Evolutionary conservation across 30 jellyfish, hydroid and myxozoan genomes (phyloP).

Genomic region (Clytia hemisphaerica): DNA sequence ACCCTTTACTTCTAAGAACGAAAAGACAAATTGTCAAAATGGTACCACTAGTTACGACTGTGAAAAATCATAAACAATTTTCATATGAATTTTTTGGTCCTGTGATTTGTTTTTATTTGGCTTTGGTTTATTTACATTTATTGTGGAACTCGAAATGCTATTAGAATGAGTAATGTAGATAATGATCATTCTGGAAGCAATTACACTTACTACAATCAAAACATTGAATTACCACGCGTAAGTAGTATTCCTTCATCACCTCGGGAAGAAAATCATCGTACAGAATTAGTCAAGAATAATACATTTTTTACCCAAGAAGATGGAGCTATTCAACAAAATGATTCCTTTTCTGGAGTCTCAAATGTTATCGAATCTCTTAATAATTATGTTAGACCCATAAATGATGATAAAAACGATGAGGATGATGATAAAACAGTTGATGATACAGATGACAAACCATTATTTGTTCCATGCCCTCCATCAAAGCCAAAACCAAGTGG

Average conservation of each 20-base stretch:
- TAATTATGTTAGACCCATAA: neutral
- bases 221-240: constrained; percentile 35
- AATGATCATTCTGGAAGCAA: too few relatives aligned
- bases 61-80: too few relatives aligned
- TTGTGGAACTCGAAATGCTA: too few relatives aligned
- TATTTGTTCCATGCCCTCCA: constrained; percentile 31
- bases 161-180: too few relatives aligned
- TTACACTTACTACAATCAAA: constrained; percentile 17
- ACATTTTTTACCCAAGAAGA: neutral
- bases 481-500: constrained; percentile 14
- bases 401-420: neutral
- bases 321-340: neutral
- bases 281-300: neutral
- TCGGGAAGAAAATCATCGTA: neutral
- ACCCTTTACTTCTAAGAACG: too few relatives aligned
- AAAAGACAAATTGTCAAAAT: too few relatives aligned
- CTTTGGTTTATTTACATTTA: too few relatives aligned
- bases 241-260: constrained; percentile 11
- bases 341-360: neutral
- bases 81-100: too few relatives aligned
- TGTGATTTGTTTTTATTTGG: too few relatives aligned
- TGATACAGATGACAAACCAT: neutral
- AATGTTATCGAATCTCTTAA: neutral
- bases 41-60: too few relatives aligned
- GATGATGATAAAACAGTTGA: neutral